Evolutionary conservation across 2,888 invertebrate genomes (phyloP).

Genomic region (Tetheella fluctuosa): DNA sequence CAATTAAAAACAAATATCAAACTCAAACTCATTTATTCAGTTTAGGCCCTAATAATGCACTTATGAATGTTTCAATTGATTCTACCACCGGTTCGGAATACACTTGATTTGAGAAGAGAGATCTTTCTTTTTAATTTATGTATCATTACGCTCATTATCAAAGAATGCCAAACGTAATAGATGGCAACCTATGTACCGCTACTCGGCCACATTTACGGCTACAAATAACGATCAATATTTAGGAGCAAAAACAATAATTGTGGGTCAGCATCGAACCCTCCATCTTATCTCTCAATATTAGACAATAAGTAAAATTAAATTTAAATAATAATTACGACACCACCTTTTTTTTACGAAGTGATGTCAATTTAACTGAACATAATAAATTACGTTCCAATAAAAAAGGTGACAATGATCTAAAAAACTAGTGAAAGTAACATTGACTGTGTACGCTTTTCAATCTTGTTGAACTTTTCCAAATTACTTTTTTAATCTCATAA

Average conservation of each 20-base stretch:
- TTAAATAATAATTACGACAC: no score
- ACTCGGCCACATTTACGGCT: neutral
- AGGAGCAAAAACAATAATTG: neutral
- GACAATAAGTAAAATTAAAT: no score
- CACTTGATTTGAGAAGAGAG: no score
- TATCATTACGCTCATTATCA: no score
- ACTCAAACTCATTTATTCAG: no score
- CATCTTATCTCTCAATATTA: neutral
- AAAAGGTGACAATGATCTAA: constrained; percentile 14
- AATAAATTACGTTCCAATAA: neutral
- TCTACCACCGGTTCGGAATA: no score
- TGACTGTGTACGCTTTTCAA: constrained; percentile 9
- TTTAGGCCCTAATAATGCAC: no score
- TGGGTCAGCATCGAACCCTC: no score
- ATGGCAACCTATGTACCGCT: neutral
- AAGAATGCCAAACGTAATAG: no score
- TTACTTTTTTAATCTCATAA: constrained; percentile 19
- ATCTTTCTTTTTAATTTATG: no score
- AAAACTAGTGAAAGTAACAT: constrained; percentile 27
- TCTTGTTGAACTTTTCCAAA: constrained; percentile 2
- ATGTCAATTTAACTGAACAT: neutral
- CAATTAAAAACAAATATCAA: no score
- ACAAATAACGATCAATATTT: neutral
- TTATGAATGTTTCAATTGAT: no score
- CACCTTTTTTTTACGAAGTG: neutral